These are phyloP conservation scores for Lota lota DNA, from an alignment of 2,113 vertebrate genomes.

Conservation along the genomic window DNA sequence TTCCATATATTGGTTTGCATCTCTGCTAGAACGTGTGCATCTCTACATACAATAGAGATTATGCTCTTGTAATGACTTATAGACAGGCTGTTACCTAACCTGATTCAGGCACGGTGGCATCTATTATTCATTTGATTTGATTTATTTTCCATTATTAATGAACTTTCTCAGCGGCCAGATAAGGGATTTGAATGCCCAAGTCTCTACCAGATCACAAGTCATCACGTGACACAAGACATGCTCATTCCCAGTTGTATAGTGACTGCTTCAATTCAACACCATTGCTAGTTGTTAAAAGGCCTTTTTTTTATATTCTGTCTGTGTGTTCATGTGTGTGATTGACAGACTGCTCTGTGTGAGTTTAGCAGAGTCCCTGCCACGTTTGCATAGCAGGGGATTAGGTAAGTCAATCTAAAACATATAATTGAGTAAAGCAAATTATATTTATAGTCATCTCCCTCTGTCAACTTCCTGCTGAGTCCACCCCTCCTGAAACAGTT, in stretches of 20 bases:
- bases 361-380: too few species aligned
- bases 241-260: background rate
- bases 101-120: background rate
- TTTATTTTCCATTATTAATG: background rate
- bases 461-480: background rate
- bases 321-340: conserved; percentile 2
- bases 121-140: background rate
- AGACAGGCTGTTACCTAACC: background rate
- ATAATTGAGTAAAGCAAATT: background rate
- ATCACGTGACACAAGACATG: background rate
- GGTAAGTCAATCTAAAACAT: background rate
- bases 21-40: too few species aligned
- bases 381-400: too few species aligned
- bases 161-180: background rate
- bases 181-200: background rate
- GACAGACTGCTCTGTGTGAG: background rate
- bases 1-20: too few species aligned
- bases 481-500: background rate
- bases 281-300: background rate
- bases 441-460: background rate
- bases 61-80: background rate
- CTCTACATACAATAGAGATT: too few species aligned
- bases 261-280: background rate
- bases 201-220: background rate
- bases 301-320: background rate